phyloP scores from a whole-genome alignment of 2,888 invertebrate genomes.

The Oasisia sp. region DNA sequence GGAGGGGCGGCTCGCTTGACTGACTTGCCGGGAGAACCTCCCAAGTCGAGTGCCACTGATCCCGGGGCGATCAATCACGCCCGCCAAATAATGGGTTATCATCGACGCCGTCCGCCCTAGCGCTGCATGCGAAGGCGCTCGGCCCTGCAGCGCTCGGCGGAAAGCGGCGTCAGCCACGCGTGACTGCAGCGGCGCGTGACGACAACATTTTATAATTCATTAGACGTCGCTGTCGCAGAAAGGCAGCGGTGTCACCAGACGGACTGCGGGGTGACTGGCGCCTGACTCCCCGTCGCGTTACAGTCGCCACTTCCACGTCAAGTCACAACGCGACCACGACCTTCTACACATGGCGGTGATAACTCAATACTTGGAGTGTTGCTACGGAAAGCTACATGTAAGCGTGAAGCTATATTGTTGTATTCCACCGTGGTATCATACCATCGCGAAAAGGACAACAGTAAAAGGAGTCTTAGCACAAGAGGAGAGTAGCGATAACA shows the following conservation, averaged over 20 bases:
- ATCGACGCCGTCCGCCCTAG: not conserved
- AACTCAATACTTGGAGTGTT: not conserved
- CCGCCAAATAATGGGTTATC: slow-evolving; percentile 5
- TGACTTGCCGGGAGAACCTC: slow-evolving; percentile 4
- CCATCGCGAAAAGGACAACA: too few species aligned
- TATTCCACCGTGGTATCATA: too few species aligned
- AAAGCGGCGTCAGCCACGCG: slow-evolving; percentile 8
- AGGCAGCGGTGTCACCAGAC: not conserved
- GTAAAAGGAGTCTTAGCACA: too few species aligned
- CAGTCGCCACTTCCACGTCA: not conserved
- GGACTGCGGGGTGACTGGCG: not conserved
- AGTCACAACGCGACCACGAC: not conserved
- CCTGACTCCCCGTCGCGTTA: not conserved
- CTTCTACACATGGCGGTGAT: not conserved
- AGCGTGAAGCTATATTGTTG: too few species aligned
- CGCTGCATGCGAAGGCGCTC: not conserved
- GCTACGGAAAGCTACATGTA: not conserved
- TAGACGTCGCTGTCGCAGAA: not conserved
- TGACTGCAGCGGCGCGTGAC: not conserved
- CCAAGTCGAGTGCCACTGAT: slow-evolving; percentile 13
- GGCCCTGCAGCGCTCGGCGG: not conserved
- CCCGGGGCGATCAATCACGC: not conserved
- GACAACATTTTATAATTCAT: slow-evolving; percentile 13
- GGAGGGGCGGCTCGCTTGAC: not conserved
- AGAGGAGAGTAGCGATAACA: too few species aligned